Percentiles rank a stretch among this genome's conserved stretches.
Conservation (phyloP, 1,140 invertebrate genomes). For the Gonatopus flavifemur region DNA sequence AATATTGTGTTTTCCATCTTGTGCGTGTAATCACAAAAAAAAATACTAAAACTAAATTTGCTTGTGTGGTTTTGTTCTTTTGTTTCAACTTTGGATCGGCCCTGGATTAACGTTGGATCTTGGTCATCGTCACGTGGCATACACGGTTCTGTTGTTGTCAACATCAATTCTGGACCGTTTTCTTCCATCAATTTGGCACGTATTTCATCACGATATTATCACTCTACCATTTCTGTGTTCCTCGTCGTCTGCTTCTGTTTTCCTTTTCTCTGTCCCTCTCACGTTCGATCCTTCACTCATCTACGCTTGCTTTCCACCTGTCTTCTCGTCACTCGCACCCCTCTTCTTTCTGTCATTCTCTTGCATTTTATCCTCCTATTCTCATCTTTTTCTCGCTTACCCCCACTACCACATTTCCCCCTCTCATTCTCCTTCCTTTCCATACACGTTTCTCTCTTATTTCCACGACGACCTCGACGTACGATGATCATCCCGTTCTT, state of each 20-base stretch:
- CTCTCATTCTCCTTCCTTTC: neutral
- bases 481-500: too few relatives aligned
- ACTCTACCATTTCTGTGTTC: conserved; percentile 26
- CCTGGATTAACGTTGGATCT: too few relatives aligned
- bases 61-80: too few relatives aligned
- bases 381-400: neutral
- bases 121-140: conserved; percentile 27
- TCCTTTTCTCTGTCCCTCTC: conserved; percentile 12
- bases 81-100: too few relatives aligned
- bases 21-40: too few relatives aligned
- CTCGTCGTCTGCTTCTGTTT: conserved; percentile 19
- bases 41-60: too few relatives aligned
- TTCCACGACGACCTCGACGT: conserved; percentile 1
- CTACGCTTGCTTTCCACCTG: conserved; percentile 21
- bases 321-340: too few relatives aligned
- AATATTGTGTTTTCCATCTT: too few relatives aligned
- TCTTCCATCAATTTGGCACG: conserved; percentile 25
- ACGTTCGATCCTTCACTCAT: conserved; percentile 40
- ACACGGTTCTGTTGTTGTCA: conserved; percentile 26
- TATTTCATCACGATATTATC: conserved; percentile 22
- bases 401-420: too few relatives aligned
- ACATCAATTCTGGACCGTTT: conserved; percentile 20
- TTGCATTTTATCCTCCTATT: neutral
- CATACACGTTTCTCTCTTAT: too few relatives aligned
- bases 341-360: conserved; percentile 11